Base-by-base conservation (phyloP, 2,113 vertebrate species). In the Myotis brandtii region DNA sequence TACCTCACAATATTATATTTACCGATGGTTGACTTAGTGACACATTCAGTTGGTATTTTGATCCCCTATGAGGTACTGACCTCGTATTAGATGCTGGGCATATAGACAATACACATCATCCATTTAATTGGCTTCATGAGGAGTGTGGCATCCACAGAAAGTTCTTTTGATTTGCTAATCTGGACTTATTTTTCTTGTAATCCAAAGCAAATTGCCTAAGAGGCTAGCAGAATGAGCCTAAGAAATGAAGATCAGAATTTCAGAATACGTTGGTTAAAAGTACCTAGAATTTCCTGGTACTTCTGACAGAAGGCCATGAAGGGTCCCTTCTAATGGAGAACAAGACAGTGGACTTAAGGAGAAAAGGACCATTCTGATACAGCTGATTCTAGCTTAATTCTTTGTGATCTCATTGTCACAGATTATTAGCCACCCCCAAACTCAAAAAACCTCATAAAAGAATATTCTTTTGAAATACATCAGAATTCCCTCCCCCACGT, bases 391-490 rank as follows among this genome's bases (percentile, higher is more conserved):
- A 73, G 46, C 76, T 94, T 46, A 56, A 62, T 87, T 73, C 23
- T 80, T 59, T 79, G 80, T 75, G 70, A 83, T 90, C 81, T 93
- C 37, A 27, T 27, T 79, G 62, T 86, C 80, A 87, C 56, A 32
- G 5, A 48, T 96, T 86, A 83, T 66, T 93, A 91, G 79, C 92
- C 75, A 40, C 93, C 59, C 85, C 52, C 0, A 18, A 52, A 94
- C 97, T 93, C 72, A 72, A 84, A 97, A 81, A 97, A 81, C 64
- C 50, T 96, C 72, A 87, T 85, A 85, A 94, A 97, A 94, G 88
- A 97, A 93, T 59, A 34, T 12, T 62, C 88, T 96, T 95, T 82
- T 1, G 27, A 81, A 75, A 85, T 86, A 77, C 83, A 83, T 37
- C 46, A 86, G 84, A 32, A 5, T 21, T 32, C 37, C 27, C 64